A percentile compares a stretch with the other conserved stretches of the same genome.
Conservation (phyloP, 2,888 invertebrate genomes). For the Andrena bucephala region DNA sequence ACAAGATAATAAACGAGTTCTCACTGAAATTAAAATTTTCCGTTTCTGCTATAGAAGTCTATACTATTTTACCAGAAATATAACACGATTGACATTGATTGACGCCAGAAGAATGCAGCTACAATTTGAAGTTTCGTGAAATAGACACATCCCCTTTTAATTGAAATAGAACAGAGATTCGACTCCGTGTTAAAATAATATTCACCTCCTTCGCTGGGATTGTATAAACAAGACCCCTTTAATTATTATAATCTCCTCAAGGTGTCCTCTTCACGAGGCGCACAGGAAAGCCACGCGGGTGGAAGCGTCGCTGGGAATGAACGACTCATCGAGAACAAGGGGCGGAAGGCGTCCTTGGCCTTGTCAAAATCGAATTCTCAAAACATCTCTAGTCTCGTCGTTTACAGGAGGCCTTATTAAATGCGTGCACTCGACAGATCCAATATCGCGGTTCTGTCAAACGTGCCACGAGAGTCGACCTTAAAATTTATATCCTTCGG, state of each 20-base stretch:
- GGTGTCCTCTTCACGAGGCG: background rate
- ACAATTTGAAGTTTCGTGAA: too few relatives aligned
- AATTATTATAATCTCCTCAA: background rate
- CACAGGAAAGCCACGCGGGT: background rate
- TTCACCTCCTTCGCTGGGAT: too few relatives aligned
- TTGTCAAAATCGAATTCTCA: conserved; percentile 21
- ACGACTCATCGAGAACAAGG: background rate
- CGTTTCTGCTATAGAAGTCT: too few relatives aligned
- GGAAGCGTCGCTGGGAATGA: background rate
- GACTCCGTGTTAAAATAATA: too few relatives aligned
- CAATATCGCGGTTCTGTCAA: conserved; percentile 56
- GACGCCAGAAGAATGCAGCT: too few relatives aligned
- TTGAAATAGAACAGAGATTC: too few relatives aligned
- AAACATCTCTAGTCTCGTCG: conserved; percentile 2
- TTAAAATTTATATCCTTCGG: conserved; percentile 65
- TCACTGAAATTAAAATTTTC: too few relatives aligned
- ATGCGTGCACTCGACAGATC: conserved; percentile 38
- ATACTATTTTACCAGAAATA: too few relatives aligned
- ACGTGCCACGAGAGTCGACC: conserved; percentile 32
- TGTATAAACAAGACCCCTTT: too few relatives aligned
- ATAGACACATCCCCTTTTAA: too few relatives aligned
- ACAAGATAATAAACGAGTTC: too few relatives aligned
- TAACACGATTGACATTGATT: too few relatives aligned
- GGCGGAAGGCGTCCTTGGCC: conserved; percentile 28
- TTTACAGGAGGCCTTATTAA: conserved; percentile 49